Percentiles rank a stretch among this genome's conserved stretches.
phyloP scores from a whole-genome alignment of 2,888 invertebrate species.

The Molanna angustata region DNA sequence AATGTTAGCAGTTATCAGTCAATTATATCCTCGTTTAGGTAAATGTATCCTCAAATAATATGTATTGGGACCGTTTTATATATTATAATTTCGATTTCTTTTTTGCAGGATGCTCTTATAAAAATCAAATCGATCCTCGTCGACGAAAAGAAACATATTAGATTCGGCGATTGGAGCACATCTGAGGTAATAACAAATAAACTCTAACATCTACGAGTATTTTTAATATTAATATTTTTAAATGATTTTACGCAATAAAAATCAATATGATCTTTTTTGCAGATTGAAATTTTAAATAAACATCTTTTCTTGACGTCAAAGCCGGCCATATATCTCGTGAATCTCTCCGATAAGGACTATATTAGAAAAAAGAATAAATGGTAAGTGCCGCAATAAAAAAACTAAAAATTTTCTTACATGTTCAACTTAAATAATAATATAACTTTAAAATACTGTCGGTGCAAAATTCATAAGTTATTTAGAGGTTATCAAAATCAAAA shows the following conservation, averaged over 20 bases:
- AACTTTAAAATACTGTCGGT: too few species aligned
- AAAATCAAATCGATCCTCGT: constrained; percentile 81
- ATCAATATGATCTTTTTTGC: constrained; percentile 37
- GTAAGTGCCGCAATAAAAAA: constrained; percentile 52
- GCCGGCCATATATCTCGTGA: constrained; percentile 95
- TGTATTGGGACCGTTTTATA: too few species aligned
- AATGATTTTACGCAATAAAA: not conserved
- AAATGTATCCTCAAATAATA: too few species aligned
- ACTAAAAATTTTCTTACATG: too few species aligned
- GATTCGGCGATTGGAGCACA: constrained; percentile 90
- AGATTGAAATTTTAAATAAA: constrained; percentile 96
- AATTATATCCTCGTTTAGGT: too few species aligned
- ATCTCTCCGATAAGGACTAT: constrained; percentile 97
- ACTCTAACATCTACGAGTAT: constrained; percentile 15
- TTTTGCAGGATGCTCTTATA: constrained; percentile 74
- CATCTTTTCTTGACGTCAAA: constrained; percentile 96
- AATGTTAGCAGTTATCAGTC: too few species aligned
- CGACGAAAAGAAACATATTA: constrained; percentile 89
- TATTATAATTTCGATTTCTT: not conserved
- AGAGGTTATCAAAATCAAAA: too few species aligned
- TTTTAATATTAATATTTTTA: constrained; percentile 3
- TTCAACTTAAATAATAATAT: too few species aligned
- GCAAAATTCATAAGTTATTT: too few species aligned
- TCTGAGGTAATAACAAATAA: constrained; percentile 77
- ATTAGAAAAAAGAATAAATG: constrained; percentile 98